phyloP scores from a whole-genome alignment of 2,888 invertebrate genomes.

The Melieria picta region DNA sequence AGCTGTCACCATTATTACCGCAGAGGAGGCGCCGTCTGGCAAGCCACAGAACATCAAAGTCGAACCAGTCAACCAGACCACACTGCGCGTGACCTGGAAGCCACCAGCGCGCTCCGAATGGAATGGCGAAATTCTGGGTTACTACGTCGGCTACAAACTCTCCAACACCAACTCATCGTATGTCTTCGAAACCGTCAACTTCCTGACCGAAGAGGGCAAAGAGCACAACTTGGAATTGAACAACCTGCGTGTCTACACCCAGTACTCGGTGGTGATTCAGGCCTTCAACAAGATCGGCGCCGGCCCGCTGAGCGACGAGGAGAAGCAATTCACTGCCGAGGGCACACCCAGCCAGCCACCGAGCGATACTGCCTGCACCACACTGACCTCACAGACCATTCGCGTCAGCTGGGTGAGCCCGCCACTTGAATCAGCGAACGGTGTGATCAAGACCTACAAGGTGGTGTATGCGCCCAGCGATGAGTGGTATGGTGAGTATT shows the following conservation, averaged over 20 bases:
- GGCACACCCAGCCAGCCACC: conserved; percentile 93
- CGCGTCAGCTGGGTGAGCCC: conserved; percentile 95
- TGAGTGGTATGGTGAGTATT: conserved; percentile 86
- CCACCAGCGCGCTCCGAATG: conserved; percentile 88
- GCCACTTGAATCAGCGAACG: conserved; percentile 90
- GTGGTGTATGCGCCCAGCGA: conserved; percentile 92
- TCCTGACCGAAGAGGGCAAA: conserved; percentile 90
- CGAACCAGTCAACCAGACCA: conserved; percentile 88
- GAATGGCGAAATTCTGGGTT: conserved; percentile 92
- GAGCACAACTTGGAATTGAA: conserved; percentile 86
- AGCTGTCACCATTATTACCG: conserved; percentile 92
- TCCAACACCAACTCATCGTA: conserved; percentile 86
- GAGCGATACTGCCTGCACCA: conserved; percentile 90
- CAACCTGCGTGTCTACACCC: conserved; percentile 89
- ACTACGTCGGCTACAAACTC: conserved; percentile 90
- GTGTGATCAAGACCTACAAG: conserved; percentile 95
- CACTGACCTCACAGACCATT: conserved; percentile 93
- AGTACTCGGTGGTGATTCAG: conserved; percentile 95
- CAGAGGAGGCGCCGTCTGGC: conserved; percentile 89
- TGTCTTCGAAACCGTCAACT: conserved; percentile 91
- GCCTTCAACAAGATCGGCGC: conserved; percentile 95
- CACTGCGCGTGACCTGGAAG: conserved; percentile 88
- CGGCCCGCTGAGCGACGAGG: conserved; percentile 89
- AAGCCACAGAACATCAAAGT: conserved; percentile 86
- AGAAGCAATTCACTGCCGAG: conserved; percentile 92